Percentiles rank a stretch among this genome's conserved stretches.
Evolutionary conservation across 64 coral and sea anemone genomes (phyloP).

Genomic region (Actinia tenebrosa): DNA sequence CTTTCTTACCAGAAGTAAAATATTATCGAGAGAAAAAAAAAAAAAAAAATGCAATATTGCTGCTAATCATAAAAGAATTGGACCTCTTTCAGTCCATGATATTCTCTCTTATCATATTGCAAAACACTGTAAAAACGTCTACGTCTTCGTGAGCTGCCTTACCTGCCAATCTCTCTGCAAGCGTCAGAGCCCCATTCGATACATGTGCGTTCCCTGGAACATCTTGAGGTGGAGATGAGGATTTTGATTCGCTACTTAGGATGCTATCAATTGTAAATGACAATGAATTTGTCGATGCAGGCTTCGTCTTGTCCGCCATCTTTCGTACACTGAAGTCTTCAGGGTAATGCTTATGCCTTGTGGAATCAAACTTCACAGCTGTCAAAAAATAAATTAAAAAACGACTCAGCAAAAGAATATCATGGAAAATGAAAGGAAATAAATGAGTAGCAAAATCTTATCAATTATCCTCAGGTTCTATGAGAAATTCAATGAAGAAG

Average conservation of each 20-base stretch:
- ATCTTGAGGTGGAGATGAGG: neutral
- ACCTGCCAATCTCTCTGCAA: conserved; percentile 56
- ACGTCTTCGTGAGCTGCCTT: neutral
- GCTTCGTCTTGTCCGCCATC: neutral
- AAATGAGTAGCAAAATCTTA: too few relatives aligned
- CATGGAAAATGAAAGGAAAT: neutral
- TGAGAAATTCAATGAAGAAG: too few relatives aligned
- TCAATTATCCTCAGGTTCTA: too few relatives aligned
- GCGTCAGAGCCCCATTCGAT: conserved; percentile 9
- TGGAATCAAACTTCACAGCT: neutral
- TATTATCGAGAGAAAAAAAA: too few relatives aligned
- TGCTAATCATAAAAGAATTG: too few relatives aligned
- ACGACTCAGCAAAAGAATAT: neutral
- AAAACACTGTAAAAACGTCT: too few relatives aligned
- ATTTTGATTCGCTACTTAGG: neutral
- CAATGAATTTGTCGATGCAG: neutral
- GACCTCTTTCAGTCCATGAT: too few relatives aligned
- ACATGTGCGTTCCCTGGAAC: neutral
- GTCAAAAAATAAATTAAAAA: neutral
- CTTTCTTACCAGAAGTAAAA: too few relatives aligned
- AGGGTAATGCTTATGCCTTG: neutral
- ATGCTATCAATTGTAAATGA: conserved; percentile 28
- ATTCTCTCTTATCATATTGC: too few relatives aligned
- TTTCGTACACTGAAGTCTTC: neutral
- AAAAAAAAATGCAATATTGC: too few relatives aligned